phyloP scores from a whole-genome alignment of 2,797 vertebrate genomes.

The Siniperca undulata region DNA sequence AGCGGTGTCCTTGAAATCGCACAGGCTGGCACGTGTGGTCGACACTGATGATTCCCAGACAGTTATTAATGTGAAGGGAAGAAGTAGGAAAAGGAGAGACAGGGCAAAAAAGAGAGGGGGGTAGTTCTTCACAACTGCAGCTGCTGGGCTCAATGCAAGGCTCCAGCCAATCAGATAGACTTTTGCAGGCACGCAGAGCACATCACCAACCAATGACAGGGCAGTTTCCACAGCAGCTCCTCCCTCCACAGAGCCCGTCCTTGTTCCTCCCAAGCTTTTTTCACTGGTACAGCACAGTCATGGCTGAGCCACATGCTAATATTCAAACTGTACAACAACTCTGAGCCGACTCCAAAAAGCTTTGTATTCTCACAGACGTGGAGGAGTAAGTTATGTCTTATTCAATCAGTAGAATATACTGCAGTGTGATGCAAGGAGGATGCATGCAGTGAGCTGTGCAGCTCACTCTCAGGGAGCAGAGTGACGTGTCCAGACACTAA shows the following conservation, averaged over 20 bases:
- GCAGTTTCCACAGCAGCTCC: conserved; percentile 75
- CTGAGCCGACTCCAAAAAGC: conserved; percentile 41
- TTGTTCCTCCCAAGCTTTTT: conserved; percentile 71
- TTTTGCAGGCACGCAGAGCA: conserved; percentile 79
- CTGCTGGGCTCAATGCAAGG: conserved; percentile 82
- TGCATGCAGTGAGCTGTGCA: conserved; percentile 51
- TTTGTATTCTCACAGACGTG: conserved; percentile 41
- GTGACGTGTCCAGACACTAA: conserved; percentile 66
- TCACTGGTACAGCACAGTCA: conserved; percentile 78
- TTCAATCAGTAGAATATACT: conserved; percentile 38
- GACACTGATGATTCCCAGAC: conserved; percentile 74
- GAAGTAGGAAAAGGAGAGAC: conserved; percentile 55
- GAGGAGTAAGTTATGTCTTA: conserved; percentile 24
- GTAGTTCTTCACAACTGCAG: conserved; percentile 84
- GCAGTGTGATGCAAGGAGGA: conserved; percentile 63
- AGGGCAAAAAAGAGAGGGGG: conserved; percentile 62
- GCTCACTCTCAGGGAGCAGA: conserved; percentile 42
- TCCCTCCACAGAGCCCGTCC: conserved; percentile 68
- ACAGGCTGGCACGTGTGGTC: conserved; percentile 61
- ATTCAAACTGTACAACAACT: conserved; percentile 71
- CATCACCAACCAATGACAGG: conserved; percentile 78
- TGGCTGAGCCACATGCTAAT: conserved; percentile 80
- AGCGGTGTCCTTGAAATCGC: conserved; percentile 73
- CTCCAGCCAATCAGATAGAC: conserved; percentile 81
- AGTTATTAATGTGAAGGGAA: conserved; percentile 67